Conservation (phyloP, 2,113 vertebrate species). For the Rissa tridactyla region DNA sequence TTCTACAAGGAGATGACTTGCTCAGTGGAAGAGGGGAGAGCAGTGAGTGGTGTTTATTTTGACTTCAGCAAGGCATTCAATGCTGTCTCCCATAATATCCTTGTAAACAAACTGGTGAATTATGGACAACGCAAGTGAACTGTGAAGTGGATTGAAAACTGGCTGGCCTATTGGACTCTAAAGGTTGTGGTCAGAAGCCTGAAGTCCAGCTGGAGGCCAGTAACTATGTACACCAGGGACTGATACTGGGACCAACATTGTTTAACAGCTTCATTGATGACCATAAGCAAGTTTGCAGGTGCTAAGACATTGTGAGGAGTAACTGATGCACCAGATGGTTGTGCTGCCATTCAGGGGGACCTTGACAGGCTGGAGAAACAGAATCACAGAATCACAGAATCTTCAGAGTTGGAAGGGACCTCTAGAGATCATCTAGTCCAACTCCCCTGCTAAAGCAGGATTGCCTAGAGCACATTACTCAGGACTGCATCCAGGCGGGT, state of each 20-base stretch:
- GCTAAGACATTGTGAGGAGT: not conserved
- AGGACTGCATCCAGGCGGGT: too few species aligned
- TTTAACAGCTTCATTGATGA: not conserved
- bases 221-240: not conserved
- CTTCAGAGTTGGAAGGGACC: too few species aligned
- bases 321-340: not conserved
- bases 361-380: not conserved
- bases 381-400: too few species aligned
- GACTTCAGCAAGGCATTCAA: not conserved
- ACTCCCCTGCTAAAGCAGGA: too few species aligned
- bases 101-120: not conserved
- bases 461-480: too few species aligned
- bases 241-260: not conserved
- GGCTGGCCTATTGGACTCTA: not conserved
- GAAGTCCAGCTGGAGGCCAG: not conserved
- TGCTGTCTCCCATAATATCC: not conserved
- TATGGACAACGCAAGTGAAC: not conserved
- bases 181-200: not conserved
- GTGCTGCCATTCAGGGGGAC: not conserved
- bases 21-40: not conserved
- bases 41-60: not conserved
- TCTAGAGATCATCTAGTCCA: too few species aligned
- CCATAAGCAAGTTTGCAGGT: not conserved
- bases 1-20: not conserved
- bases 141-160: not conserved